Evolutionary conservation across 2,797 vertebrate genomes (phyloP), one percentile per base, ranked within the genome.

Genomic region (Notoglanidium macrostoma): DNA sequence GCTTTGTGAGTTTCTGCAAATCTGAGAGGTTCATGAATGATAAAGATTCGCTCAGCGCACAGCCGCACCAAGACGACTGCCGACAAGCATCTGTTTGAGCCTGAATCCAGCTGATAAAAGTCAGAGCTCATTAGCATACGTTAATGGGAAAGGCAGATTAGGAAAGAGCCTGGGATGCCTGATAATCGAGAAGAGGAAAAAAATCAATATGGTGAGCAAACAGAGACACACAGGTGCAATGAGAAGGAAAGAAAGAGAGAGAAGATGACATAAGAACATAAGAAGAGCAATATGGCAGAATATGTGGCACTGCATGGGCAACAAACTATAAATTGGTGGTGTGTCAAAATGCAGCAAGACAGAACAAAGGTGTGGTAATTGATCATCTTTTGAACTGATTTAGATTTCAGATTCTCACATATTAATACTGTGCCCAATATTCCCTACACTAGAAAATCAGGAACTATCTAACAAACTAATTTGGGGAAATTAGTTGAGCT

Each of bases 111-210:
- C 26, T 68, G 91, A 93, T 85, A 77, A 91, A 89, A 86, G 85
- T 87, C 3, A 88, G 90, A 92, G 88, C 86, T 87, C 86, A 92
- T 93, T 94, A 94, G 92, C 92, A 91, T 91, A 92, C 86, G 92
- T 88, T 94, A 94, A 94, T 91, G 88, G 92, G 91, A 90, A 91
- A 88, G 90, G 91, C 90, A 93, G 93, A 95, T 95, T 94, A 95
- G 88, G 83, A 87, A 49, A 81, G 63, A 91, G 92, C 91, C 92
- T 94, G 94, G 90, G 89, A 89, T 63, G 86, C 84, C 89, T 93
- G 95, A 95, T 94, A 93, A 91, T 90, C 90, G 55, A 68, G 46
- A 21, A 0, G 26, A 70, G 85, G 76, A 15, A 78, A 29, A 51
- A 88, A 76, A 86, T 86, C 73, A 86, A 84, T 89, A 86, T 83